Percentiles rank a stretch among this genome's conserved stretches.
phyloP scores from a whole-genome alignment of 2,888 invertebrate species.

The Drosophila falleni region DNA sequence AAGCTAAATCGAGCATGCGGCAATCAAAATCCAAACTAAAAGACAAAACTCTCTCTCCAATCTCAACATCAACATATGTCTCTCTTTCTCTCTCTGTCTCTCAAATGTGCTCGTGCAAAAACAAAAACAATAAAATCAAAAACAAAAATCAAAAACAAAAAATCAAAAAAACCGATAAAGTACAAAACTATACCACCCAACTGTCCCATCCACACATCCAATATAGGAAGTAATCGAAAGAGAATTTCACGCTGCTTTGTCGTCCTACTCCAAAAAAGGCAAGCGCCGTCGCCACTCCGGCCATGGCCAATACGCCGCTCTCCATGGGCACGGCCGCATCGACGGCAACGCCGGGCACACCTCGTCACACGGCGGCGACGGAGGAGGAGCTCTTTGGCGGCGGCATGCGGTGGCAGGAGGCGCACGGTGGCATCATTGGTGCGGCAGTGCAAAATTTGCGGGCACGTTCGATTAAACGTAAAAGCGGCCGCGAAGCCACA shows the following conservation, averaged over 20 bases:
- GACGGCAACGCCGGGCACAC: constrained; percentile 61
- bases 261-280: constrained; percentile 85
- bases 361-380: constrained; percentile 19
- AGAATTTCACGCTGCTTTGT: constrained; percentile 85
- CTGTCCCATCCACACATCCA: constrained; percentile 48
- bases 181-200: constrained; percentile 50
- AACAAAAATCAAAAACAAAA: constrained; percentile 14
- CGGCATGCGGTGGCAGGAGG: constrained; percentile 76
- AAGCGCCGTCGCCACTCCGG: constrained; percentile 68
- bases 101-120: constrained; percentile 38
- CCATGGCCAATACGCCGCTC: constrained; percentile 44
- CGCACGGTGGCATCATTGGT: constrained; percentile 81
- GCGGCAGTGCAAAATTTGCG: constrained; percentile 80
- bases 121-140: constrained; percentile 2
- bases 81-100: constrained; percentile 38
- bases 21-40: constrained; percentile 21
- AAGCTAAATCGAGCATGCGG: constrained; percentile 11
- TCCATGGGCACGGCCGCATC: constrained; percentile 37
- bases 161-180: constrained; percentile 33
- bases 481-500: constrained; percentile 41
- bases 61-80: constrained; percentile 39
- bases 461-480: constrained; percentile 79
- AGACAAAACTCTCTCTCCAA: constrained; percentile 33
- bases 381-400: constrained; percentile 56
- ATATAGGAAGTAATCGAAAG: constrained; percentile 85